Evolutionary conservation across 1,140 invertebrate species (phyloP), one percentile per base, ranked within the genome.

Genomic region (Planococcus citri): DNA sequence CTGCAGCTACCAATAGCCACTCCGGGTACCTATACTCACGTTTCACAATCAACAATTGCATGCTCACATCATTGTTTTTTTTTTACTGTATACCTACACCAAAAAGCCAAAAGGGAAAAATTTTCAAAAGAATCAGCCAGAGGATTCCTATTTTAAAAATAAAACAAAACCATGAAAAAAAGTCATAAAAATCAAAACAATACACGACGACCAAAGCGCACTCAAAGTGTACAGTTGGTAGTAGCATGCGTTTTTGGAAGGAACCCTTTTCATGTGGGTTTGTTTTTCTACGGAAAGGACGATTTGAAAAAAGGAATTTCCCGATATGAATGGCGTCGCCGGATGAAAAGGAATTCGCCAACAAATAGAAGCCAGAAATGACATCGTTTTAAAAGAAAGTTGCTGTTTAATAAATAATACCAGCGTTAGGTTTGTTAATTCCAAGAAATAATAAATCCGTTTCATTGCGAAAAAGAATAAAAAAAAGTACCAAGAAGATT

Each of bases 141-240:
- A n/a, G 6, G 17, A 51, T n/a, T 9, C 17, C 41, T 51, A 51
- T 51, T n/a, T 51, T 17, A 51, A 51, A 51, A 51, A 20, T n/a
- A 51, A n/a, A n/a, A n/a, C n/a, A n/a, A n/a, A n/a, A n/a, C n/a
- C n/a, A n/a, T n/a, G n/a, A n/a, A n/a, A n/a, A n/a, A n/a, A n/a
- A n/a, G n/a, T n/a, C n/a, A n/a, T n/a, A 51, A 51, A 51, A 17
- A 51, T 51, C 41, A 51, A 51, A 51, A 51, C 41, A 51, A 51
- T 9, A 51, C 41, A 17, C 41, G 3, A 3, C 17, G 3, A 51
- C 4, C 4, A 51, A 9, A 51, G 6, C n/a, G n/a, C n/a, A n/a
- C n/a, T n/a, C n/a, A n/a, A n/a, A n/a, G n/a, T n/a, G n/a, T n/a
- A n/a, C n/a, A n/a, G n/a, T 51, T 17, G 12, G 41, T 17, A 3